Evolutionary conservation across 2,888 invertebrate genomes (phyloP).

Genomic region (Galeopsomyia nigrocyanea): DNA sequence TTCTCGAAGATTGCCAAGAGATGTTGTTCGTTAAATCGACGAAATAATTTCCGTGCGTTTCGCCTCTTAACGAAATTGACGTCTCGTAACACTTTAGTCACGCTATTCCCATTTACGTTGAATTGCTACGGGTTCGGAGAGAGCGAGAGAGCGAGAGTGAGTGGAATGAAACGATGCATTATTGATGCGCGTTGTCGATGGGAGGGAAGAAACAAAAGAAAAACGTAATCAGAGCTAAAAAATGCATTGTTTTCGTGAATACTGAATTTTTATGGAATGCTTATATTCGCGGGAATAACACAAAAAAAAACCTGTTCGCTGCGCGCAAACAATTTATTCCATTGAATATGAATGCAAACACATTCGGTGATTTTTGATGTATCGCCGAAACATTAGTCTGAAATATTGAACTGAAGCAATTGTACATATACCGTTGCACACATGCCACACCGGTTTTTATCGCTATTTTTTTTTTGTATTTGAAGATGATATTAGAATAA

Average conservation of each 20-base stretch:
- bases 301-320: neutral
- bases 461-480: too few relatives aligned
- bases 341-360: too few relatives aligned
- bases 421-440: too few relatives aligned
- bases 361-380: too few relatives aligned
- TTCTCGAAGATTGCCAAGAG: too few relatives aligned
- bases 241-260: neutral
- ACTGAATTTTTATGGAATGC: conserved; percentile 6
- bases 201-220: neutral
- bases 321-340: too few relatives aligned
- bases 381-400: too few relatives aligned
- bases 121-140: neutral
- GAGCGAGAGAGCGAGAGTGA: neutral
- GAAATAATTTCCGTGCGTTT: conserved; percentile 21
- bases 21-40: conserved; percentile 20
- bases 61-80: conserved; percentile 2
- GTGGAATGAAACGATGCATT: conserved; percentile 14
- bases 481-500: too few relatives aligned
- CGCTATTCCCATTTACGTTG: neutral
- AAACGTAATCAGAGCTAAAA: neutral
- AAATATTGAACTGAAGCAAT: too few relatives aligned
- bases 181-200: neutral
- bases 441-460: too few relatives aligned
- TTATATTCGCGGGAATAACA: neutral
- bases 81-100: neutral